phyloP scores from a whole-genome alignment of 2,113 vertebrate genomes.

The Leptobrachium ailaonicum region DNA sequence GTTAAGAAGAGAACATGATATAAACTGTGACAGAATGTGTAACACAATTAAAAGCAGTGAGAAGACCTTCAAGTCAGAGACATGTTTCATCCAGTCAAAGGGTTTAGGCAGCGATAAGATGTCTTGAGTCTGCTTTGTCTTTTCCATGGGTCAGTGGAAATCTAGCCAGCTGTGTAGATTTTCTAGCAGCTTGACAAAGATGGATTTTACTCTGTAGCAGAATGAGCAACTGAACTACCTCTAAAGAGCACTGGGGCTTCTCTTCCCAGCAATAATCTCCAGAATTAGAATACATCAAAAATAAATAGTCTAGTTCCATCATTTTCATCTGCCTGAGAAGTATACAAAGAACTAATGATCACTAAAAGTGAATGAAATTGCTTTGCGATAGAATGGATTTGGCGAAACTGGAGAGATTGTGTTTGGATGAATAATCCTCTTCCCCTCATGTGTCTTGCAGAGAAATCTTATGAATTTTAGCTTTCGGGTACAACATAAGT shows the following conservation, averaged over 20 bases:
- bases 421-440: background rate
- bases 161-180: background rate
- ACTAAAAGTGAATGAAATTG: conserved; percentile 16
- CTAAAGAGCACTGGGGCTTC: background rate
- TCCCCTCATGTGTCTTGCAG: background rate
- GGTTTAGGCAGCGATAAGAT: too few species aligned
- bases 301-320: conserved; percentile 16
- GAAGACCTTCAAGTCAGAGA: too few species aligned
- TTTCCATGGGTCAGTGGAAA: background rate
- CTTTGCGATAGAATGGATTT: conserved; percentile 21
- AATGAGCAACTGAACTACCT: background rate
- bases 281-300: conserved; percentile 34
- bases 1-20: too few species aligned
- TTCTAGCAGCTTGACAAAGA: conserved; percentile 10
- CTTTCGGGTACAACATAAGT: background rate
- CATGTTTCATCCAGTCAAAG: too few species aligned
- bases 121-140: background rate
- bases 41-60: too few species aligned
- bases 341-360: conserved; percentile 22
- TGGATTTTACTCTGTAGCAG: background rate
- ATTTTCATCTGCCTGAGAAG: conserved; percentile 16
- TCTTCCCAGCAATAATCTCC: conserved; percentile 8
- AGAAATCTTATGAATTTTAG: background rate
- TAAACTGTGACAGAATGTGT: too few species aligned
- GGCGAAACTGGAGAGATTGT: conserved; percentile 10